Evolutionary conservation across 2,797 vertebrate species (phyloP).

Genomic region (Aplochiton taeniatus): DNA sequence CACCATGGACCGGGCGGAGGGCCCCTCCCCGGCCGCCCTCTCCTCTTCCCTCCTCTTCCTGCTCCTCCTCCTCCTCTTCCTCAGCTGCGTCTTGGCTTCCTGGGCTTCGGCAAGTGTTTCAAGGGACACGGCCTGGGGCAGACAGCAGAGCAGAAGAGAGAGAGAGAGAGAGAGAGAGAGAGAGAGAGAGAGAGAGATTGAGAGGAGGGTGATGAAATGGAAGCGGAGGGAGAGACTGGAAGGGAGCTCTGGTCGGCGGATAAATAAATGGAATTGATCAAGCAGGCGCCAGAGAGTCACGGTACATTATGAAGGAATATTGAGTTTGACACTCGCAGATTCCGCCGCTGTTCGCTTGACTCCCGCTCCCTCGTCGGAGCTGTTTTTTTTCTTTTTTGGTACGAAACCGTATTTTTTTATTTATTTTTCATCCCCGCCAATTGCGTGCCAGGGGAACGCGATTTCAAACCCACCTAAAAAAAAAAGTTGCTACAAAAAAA

Average conservation of each 20-base stretch:
- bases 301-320: slow-evolving; percentile 78
- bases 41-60: slow-evolving; percentile 66
- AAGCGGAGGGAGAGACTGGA: slow-evolving; percentile 55
- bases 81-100: slow-evolving; percentile 78
- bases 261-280: slow-evolving; percentile 79
- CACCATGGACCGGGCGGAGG: slow-evolving; percentile 82
- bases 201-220: not conserved
- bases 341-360: too few relatives aligned
- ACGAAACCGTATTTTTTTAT: slow-evolving; percentile 38
- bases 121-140: slow-evolving; percentile 78
- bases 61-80: slow-evolving; percentile 78
- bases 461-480: slow-evolving; percentile 63
- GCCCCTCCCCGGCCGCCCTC: slow-evolving; percentile 57
- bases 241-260: slow-evolving; percentile 66
- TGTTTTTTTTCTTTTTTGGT: slow-evolving; percentile 49
- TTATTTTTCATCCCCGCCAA: too few relatives aligned
- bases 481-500: slow-evolving; percentile 41
- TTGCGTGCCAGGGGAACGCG: slow-evolving; percentile 70
- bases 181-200: slow-evolving; percentile 35
- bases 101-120: slow-evolving; percentile 82
- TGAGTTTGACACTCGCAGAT: slow-evolving; percentile 76
- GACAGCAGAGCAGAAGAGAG: slow-evolving; percentile 50
- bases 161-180: slow-evolving; percentile 59
- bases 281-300: slow-evolving; percentile 71
- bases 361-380: too few relatives aligned